Evolutionary conservation across 1,140 invertebrate species (phyloP).

Genomic region (Mya arenaria): DNA sequence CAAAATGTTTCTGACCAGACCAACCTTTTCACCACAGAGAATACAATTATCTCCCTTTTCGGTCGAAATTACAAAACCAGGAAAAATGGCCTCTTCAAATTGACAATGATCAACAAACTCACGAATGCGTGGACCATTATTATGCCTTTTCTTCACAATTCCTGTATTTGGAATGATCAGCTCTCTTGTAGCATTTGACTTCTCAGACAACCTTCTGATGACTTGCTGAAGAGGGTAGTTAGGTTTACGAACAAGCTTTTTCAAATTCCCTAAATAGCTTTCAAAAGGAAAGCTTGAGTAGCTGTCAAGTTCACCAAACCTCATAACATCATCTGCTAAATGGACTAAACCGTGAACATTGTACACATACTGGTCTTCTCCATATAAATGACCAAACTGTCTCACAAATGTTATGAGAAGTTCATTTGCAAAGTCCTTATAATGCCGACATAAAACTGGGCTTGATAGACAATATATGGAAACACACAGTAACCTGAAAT

Average conservation of each 20-base stretch:
- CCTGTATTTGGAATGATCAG: too few relatives aligned
- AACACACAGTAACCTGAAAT: conserved; percentile 46
- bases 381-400: conserved; percentile 25
- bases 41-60: too few relatives aligned
- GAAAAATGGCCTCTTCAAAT: too few relatives aligned
- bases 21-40: too few relatives aligned
- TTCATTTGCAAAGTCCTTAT: conserved; percentile 47
- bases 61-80: too few relatives aligned
- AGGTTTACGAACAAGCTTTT: conserved; percentile 39
- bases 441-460: conserved; percentile 11
- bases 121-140: too few relatives aligned
- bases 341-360: conserved; percentile 53
- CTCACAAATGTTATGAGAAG: conserved; percentile 35
- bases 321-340: conserved; percentile 29
- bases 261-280: conserved; percentile 47
- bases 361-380: conserved; percentile 28
- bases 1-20: too few relatives aligned
- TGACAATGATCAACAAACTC: too few relatives aligned
- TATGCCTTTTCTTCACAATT: too few relatives aligned
- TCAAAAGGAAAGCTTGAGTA: conserved; percentile 53
- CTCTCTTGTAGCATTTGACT: too few relatives aligned
- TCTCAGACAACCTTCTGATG: conserved; percentile 36
- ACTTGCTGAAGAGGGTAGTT: conserved; percentile 44
- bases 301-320: conserved; percentile 35
- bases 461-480: conserved; percentile 45